phyloP scores from a whole-genome alignment of 2,797 vertebrate genomes.

The Catostomus latipinnis region DNA sequence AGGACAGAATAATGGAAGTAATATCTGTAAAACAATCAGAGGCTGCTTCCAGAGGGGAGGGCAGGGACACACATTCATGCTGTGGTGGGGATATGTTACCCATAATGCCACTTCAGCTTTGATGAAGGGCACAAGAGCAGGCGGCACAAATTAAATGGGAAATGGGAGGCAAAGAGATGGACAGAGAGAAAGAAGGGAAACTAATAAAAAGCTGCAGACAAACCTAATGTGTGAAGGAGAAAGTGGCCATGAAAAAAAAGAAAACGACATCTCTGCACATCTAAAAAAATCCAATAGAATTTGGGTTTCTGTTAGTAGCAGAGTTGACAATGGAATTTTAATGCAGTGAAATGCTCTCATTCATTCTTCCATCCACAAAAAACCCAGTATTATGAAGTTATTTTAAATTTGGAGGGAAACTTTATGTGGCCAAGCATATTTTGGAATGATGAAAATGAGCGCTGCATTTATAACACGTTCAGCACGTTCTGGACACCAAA shows the following conservation, averaged over 20 bases:
- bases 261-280: not conserved
- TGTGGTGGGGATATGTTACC: constrained; percentile 42
- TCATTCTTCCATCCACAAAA: no score
- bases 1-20: constrained; percentile 52
- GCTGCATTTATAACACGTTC: no score
- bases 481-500: no score
- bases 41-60: constrained; percentile 28
- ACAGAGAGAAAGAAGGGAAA: constrained; percentile 25
- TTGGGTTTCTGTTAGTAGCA: no score
- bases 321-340: not conserved
- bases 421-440: no score
- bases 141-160: constrained; percentile 54
- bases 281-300: not conserved
- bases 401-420: no score
- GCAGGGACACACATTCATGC: constrained; percentile 21
- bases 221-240: not conserved
- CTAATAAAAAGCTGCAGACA: constrained; percentile 25
- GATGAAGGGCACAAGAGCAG: constrained; percentile 49
- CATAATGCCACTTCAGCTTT: constrained; percentile 51
- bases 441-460: no score
- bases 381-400: no score
- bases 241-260: constrained; percentile 16
- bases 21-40: constrained; percentile 57
- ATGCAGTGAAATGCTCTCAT: not conserved
- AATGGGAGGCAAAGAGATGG: constrained; percentile 35